Percentiles rank a stretch among this genome's conserved stretches.
Conservation (phyloP, 2,888 invertebrate species). For the Aelia acuminata region DNA sequence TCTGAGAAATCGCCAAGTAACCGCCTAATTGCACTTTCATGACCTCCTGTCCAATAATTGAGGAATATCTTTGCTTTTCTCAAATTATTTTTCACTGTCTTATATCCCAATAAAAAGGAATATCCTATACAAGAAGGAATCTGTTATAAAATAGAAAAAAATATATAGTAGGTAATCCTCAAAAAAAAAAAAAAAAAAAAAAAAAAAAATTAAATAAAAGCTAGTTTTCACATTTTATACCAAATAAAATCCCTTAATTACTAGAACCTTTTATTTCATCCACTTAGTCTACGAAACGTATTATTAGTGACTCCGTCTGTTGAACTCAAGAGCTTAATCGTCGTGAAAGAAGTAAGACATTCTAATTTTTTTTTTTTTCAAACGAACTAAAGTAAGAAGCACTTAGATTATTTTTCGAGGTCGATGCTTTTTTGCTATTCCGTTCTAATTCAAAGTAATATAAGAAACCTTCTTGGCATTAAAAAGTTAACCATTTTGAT, state of each 20-base stretch:
- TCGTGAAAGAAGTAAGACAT: background rate
- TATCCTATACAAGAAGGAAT: no score
- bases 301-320: background rate
- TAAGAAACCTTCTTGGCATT: no score
- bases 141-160: no score
- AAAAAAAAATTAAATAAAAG: background rate
- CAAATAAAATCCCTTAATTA: background rate
- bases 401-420: background rate
- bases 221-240: background rate
- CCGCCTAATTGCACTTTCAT: slow-evolving; percentile 6
- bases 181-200: no score
- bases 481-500: no score
- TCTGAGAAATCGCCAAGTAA: slow-evolving; percentile 22
- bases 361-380: background rate
- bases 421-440: background rate
- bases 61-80: background rate
- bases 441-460: background rate
- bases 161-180: no score
- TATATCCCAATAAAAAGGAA: no score
- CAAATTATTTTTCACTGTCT: background rate
- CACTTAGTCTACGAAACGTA: background rate
- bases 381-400: background rate
- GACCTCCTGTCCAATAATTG: background rate
- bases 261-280: background rate
- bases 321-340: background rate